A percentile compares a stretch with the other conserved stretches of the same genome.
phyloP scores from a whole-genome alignment of 2,888 invertebrate species.

The Sinhomidia bicolor region DNA sequence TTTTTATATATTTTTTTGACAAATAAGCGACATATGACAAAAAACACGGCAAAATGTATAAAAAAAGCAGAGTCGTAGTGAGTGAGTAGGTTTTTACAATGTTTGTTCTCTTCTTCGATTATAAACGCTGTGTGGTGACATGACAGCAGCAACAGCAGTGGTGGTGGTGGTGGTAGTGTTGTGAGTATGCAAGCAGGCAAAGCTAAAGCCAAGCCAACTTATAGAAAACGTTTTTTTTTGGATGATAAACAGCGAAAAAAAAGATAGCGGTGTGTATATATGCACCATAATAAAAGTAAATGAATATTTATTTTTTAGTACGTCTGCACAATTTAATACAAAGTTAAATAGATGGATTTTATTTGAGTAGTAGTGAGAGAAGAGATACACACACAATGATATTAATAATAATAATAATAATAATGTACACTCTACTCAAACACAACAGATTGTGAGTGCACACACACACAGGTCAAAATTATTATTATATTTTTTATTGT shows the following conservation, averaged over 20 bases:
- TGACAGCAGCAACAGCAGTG: too few relatives aligned
- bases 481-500: background rate
- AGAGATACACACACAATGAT: too few relatives aligned
- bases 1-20: too few relatives aligned
- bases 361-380: too few relatives aligned
- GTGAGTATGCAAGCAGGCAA: too few relatives aligned
- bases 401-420: too few relatives aligned
- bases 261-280: background rate
- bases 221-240: too few relatives aligned
- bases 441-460: background rate
- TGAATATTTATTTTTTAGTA: constrained; percentile 46
- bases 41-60: background rate
- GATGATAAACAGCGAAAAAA: too few relatives aligned
- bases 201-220: too few relatives aligned
- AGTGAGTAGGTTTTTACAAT: constrained; percentile 10
- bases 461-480: constrained; percentile 30
- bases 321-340: constrained; percentile 47
- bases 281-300: background rate
- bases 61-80: too few relatives aligned
- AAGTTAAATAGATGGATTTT: constrained; percentile 38
- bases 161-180: background rate
- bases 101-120: background rate
- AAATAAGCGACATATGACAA: background rate
- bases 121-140: background rate
- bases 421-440: background rate